A percentile compares a stretch with the other conserved stretches of the same genome.
phyloP scores from a whole-genome alignment of 2,888 invertebrate genomes.

The Eristalis intricaria region DNA sequence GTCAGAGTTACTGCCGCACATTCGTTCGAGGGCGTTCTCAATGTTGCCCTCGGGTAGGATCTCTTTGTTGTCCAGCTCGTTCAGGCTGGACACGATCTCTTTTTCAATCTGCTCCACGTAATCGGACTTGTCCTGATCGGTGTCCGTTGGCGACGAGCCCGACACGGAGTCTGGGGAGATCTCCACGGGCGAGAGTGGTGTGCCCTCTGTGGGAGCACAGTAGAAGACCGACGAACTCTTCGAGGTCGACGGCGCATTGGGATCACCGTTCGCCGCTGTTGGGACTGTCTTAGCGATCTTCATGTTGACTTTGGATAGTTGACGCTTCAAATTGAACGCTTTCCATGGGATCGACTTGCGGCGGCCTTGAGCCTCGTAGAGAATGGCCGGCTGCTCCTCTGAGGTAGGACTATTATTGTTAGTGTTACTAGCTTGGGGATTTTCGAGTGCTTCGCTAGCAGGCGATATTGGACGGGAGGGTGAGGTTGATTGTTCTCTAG shows the following conservation, averaged over 20 bases:
- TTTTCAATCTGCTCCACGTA: conserved; percentile 74
- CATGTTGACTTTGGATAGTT: conserved; percentile 89
- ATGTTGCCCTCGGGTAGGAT: conserved; percentile 50
- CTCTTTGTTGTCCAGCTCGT: conserved; percentile 73
- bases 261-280: conserved; percentile 81
- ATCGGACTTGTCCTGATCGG: conserved; percentile 76
- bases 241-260: conserved; percentile 74
- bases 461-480: conserved; percentile 82
- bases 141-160: conserved; percentile 73
- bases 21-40: conserved; percentile 61
- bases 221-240: conserved; percentile 82
- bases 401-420: conserved; percentile 75
- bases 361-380: conserved; percentile 82
- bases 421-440: conserved; percentile 76
- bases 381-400: conserved; percentile 73
- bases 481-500: conserved; percentile 73
- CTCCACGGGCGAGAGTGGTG: conserved; percentile 77
- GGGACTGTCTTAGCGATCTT: conserved; percentile 74
- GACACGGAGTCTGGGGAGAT: conserved; percentile 76
- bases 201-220: conserved; percentile 79
- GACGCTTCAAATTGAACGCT: conserved; percentile 90
- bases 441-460: conserved; percentile 81
- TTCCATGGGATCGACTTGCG: conserved; percentile 88
- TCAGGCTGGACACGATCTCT: conserved; percentile 73
- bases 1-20: conserved; percentile 70